phyloP scores from a whole-genome alignment of 2,888 invertebrate genomes.

The Oxytorus armatus region DNA sequence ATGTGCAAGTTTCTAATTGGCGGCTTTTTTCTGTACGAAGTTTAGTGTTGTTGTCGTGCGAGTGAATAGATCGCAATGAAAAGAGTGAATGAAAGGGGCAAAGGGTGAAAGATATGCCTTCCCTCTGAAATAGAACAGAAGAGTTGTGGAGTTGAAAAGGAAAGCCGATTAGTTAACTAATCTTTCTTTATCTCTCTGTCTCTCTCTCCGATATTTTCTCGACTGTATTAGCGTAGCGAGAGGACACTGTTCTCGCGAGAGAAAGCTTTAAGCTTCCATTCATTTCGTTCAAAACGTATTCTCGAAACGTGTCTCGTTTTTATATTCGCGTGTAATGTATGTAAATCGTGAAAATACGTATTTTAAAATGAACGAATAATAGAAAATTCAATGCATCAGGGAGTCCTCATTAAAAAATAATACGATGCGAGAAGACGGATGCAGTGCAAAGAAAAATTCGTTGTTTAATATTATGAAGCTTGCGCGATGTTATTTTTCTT shows the following conservation, averaged over 20 bases:
- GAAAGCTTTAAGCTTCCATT: conserved; percentile 7
- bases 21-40: too few species aligned
- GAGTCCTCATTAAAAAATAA: too few species aligned
- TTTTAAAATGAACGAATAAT: too few species aligned
- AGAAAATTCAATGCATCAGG: too few species aligned
- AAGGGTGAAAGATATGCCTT: conserved; percentile 25
- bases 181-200: conserved; percentile 12
- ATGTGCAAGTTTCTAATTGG: too few species aligned
- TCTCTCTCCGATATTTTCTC: conserved; percentile 1
- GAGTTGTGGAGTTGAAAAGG: conserved; percentile 32
- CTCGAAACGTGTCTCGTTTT: too few species aligned
- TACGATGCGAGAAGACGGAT: too few species aligned
- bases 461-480: background rate
- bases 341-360: too few species aligned
- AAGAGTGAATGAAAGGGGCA: conserved; percentile 6
- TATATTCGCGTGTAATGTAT: too few species aligned
- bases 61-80: conserved; percentile 11
- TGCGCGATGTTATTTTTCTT: too few species aligned
- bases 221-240: background rate
- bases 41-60: too few species aligned
- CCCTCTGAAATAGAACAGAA: conserved; percentile 9
- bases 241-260: background rate
- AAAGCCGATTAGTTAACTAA: conserved; percentile 54
- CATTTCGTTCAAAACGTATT: background rate
- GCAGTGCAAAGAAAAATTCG: background rate